These are phyloP conservation scores for Sicus ferrugineus DNA, from an alignment of 2,888 invertebrate genomes.

Conservation along the genomic window DNA sequence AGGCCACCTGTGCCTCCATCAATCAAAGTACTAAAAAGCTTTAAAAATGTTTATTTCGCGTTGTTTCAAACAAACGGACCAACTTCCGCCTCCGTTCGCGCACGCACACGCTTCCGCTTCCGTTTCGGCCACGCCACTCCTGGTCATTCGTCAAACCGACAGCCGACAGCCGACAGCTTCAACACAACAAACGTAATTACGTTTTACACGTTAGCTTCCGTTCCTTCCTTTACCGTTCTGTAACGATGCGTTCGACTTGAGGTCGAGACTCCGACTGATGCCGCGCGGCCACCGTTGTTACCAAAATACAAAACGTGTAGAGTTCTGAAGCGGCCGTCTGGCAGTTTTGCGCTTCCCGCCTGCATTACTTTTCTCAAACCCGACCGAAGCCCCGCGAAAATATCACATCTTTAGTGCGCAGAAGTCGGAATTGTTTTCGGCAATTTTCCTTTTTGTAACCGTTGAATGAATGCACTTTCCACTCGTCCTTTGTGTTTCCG, in stretches of 20 bases:
- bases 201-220: not conserved
- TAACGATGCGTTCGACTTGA: not conserved
- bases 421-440: too few species aligned
- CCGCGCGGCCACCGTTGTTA: too few species aligned
- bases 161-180: not conserved
- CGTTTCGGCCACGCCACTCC: not conserved
- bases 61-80: not conserved
- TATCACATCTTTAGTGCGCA: not conserved
- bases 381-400: not conserved
- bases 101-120: slow-evolving; percentile 1
- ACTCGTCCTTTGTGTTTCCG: too few species aligned
- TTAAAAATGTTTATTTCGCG: not conserved
- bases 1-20: too few species aligned
- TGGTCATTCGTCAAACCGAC: not conserved
- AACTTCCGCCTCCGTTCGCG: too few species aligned
- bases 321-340: too few species aligned
- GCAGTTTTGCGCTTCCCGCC: too few species aligned
- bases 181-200: too few species aligned
- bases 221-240: not conserved
- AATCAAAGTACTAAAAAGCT: too few species aligned
- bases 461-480: too few species aligned
- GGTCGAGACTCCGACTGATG: not conserved
- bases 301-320: too few species aligned
- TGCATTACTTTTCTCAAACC: not conserved
- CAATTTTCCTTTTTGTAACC: too few species aligned